Evolutionary conservation across 1,140 invertebrate genomes (phyloP), one percentile per base, ranked within the genome.

Genomic region (Drosophila malerkotliana): DNA sequence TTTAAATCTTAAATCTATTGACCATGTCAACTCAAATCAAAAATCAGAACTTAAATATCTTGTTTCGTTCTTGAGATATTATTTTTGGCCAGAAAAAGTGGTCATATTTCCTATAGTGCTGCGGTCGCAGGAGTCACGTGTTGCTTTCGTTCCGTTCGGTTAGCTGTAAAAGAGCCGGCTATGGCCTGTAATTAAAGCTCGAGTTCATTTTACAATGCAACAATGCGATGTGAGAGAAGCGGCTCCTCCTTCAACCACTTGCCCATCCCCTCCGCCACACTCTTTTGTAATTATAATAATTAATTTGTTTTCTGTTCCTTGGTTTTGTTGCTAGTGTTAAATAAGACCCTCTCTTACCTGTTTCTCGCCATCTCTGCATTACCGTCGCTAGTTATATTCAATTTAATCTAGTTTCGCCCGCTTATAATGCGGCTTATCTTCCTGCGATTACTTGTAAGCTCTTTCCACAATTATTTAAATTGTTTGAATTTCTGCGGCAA

Each of bases 121-220:
- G 64, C 44, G 60, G 47, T 52, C 48, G 21, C 48, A 28, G 37
- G 67, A 72, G 55, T 60, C 68, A 66, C 71, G 45, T 39, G 60
- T 75, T 54, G 52, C 72, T 73, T 81, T 56, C 41, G 41, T 44
- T 44, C 41, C 71, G 63, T 80, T 69, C 49, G 47, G 52, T 66
- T 73, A 68, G 67, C 66, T 66, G 45, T 53, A 55, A 74, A 80
- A 80, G 72, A 56, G 53, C 57, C 61, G 48, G 61, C 60, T 63
- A 69, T 64, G 69, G 79, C 63, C 54, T 41, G 58, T 82, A 83
- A 83, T 84, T 84, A 84, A 84, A 69, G 63, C 68, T 41, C 52
- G 52, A 77, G 81, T 80, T 84, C 61, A 77, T 73, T 82, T 72
- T 58, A 66, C 76, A 48, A 67, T 69, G 66, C 66, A 57, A 47